Base-by-base conservation (phyloP, 2,797 vertebrate species). In the Coluber constrictor region DNA sequence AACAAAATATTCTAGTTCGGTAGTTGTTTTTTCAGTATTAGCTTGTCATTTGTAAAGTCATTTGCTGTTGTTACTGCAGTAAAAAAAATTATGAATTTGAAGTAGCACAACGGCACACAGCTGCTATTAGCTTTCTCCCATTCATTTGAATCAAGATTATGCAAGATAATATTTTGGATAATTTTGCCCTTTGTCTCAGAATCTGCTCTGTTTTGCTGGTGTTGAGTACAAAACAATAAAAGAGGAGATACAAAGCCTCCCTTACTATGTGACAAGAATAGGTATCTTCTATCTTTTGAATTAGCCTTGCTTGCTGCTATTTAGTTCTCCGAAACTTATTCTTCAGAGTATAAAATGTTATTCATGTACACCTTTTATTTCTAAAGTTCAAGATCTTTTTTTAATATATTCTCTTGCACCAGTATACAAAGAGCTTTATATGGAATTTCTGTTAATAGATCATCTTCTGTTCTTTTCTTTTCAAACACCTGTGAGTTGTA, bases 301-400 rank as follows among this genome's bases (percentile, higher is more conserved):
- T 15, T 27, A 1, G 1, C 63, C 29, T 92, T 90, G 23, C 29
- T 92, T 90, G 27, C 29, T 74, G 2, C 74, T 90, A 16, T 92
- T 90, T 88, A 60, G 47, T 86, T 96, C 94, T 66, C 57, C 10
- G n/a, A 37, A 59, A 95, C 23, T 29, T 87, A 16, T 43, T 93
- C 92, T 63, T 95, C 70, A 92, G 93, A 96, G 92, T 88, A 92
- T 54, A 43, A 90, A 87, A 6, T 8, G 5, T 70, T 90, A 5
- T 86, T 95, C 32, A 86, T 95, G 91, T 94, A 63, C 90, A 95
- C 47, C 90, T 94, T 96, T 95, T 94, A 20, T 93, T 91, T 93
- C 87, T 70, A 25, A 94, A 93, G 59, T 0, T 5, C 15, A 92
- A 91, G 60, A 54, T 60, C 54, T 4, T 15, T 94, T 93, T 61